Conservation (phyloP, 2,797 vertebrate species). For the Parauchenoglanis ngamensis region DNA sequence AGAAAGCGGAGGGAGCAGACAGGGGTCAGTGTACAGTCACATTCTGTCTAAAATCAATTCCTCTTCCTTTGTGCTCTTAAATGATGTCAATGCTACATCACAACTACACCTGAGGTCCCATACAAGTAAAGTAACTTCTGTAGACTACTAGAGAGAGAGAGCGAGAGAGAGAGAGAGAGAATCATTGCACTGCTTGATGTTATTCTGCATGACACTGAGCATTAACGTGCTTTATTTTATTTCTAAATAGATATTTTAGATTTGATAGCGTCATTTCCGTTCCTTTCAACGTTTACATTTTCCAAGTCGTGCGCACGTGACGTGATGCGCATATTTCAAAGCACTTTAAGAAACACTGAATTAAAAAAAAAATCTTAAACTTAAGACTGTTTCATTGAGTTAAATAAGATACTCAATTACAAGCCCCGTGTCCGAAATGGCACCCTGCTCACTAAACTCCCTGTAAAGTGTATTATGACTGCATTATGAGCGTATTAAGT, state of each 20-base stretch:
- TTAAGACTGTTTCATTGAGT: neutral
- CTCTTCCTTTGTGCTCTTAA: constrained; percentile 21
- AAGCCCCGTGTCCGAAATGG: neutral
- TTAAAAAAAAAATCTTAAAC: neutral
- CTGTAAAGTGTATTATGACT: neutral
- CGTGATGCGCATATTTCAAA: neutral
- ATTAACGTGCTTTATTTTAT: constrained; percentile 20
- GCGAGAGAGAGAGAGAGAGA: constrained; percentile 32
- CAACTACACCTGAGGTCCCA: neutral
- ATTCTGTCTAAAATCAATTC: constrained; percentile 15
- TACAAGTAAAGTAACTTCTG: neutral
- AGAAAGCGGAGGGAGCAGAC: constrained; percentile 15
- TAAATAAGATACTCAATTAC: neutral
- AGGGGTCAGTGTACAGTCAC: constrained; percentile 31
- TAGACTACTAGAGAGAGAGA: neutral
- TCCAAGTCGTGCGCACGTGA: neutral
- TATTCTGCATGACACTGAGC: constrained; percentile 3
- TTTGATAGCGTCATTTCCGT: neutral
- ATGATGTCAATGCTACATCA: constrained; percentile 20
- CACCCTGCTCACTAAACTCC: neutral
- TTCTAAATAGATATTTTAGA: neutral
- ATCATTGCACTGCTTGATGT: neutral
- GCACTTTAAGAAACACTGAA: neutral
- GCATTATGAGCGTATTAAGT: neutral
- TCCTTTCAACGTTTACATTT: neutral